Evolutionary conservation across 2,113 vertebrate genomes (phyloP).

Genomic region (Ovis canadensis): DNA sequence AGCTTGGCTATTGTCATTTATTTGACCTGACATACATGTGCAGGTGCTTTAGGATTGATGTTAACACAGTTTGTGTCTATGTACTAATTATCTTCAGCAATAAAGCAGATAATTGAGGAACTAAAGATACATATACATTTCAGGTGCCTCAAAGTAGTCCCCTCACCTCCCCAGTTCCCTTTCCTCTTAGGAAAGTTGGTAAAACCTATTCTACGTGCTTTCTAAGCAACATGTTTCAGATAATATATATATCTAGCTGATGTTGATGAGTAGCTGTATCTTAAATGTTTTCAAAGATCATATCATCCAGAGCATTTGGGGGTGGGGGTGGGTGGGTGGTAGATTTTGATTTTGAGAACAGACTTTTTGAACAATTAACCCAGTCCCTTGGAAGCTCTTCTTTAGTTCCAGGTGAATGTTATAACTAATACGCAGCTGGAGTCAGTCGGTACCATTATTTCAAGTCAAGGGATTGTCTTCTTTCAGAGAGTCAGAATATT

Average conservation of each 20-base stretch:
- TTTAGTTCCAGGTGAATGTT: conserved; percentile 66
- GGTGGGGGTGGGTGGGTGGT: neutral
- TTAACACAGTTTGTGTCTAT: neutral
- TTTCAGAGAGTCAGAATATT: conserved; percentile 54
- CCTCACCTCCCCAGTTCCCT: neutral
- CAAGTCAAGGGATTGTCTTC: conserved; percentile 70
- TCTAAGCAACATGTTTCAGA: conserved; percentile 36
- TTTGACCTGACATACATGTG: neutral
- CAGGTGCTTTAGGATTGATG: neutral
- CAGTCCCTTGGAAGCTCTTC: conserved; percentile 46
- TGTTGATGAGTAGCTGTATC: conserved; percentile 33
- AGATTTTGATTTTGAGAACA: conserved; percentile 32
- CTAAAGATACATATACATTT: conserved; percentile 5
- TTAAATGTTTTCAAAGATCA: conserved; percentile 53
- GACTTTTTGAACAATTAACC: conserved; percentile 44
- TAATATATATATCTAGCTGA: conserved; percentile 38
- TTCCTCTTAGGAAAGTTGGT: conserved; percentile 5
- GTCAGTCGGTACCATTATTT: conserved; percentile 63
- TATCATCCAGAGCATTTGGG: conserved; percentile 35
- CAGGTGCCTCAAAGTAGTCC: conserved; percentile 29
- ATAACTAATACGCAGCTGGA: conserved; percentile 77
- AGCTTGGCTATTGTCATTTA: conserved; percentile 1
- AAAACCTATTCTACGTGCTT: conserved; percentile 28
- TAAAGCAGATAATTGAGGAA: conserved; percentile 31
- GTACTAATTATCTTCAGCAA: neutral